Percentiles rank a stretch among this genome's conserved stretches.
Evolutionary conservation across 2,797 vertebrate genomes (phyloP).

Genomic region (Alosa sapidissima): DNA sequence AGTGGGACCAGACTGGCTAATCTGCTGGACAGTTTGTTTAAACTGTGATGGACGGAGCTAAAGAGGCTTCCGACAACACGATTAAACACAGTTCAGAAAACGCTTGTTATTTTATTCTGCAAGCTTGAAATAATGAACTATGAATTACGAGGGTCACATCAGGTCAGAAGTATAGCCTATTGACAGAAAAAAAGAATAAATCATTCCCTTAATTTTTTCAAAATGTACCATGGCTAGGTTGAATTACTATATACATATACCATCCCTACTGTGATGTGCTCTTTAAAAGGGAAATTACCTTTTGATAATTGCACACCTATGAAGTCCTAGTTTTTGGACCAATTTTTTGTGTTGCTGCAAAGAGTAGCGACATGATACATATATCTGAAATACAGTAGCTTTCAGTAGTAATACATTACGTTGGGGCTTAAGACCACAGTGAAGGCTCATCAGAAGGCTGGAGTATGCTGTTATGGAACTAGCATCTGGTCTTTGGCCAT

Average conservation of each 20-base stretch:
- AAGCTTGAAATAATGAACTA: background rate
- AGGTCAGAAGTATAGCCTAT: background rate
- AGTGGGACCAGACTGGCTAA: slow-evolving; percentile 48
- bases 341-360: background rate
- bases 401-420: too few species aligned
- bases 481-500: background rate
- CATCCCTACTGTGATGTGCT: background rate
- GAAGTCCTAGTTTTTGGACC: background rate
- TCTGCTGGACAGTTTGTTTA: slow-evolving; percentile 51
- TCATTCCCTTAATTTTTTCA: background rate
- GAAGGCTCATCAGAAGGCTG: background rate
- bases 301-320: background rate
- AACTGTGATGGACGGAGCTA: slow-evolving; percentile 4
- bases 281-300: background rate
- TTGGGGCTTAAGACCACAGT: background rate
- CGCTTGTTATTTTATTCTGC: background rate
- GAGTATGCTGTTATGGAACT: background rate
- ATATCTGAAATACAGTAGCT: too few species aligned
- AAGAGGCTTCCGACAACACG: background rate
- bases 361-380: background rate
- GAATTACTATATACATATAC: background rate
- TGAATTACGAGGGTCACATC: background rate
- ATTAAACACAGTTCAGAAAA: background rate
- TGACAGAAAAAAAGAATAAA: background rate
- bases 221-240: background rate